phyloP scores from a whole-genome alignment of 2,113 vertebrate species.

The Trematocara nigrifrons region DNA sequence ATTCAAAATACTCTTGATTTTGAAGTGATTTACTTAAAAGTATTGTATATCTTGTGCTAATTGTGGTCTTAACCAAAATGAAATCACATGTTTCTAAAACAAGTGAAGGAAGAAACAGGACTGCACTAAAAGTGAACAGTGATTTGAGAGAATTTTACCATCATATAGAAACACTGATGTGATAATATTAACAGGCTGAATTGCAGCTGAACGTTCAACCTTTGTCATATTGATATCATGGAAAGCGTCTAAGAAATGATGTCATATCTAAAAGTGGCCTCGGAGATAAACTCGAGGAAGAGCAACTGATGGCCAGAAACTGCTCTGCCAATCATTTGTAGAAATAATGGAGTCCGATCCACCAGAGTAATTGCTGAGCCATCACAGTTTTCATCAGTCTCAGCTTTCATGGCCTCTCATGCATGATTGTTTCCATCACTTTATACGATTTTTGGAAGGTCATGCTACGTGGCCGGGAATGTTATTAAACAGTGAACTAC shows the following conservation, averaged over 20 bases:
- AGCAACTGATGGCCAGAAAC: background rate
- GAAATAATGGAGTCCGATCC: background rate
- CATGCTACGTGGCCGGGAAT: background rate
- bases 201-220: background rate
- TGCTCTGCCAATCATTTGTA: background rate
- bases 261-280: background rate
- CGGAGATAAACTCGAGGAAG: background rate
- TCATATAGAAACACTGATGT: background rate
- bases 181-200: background rate
- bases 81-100: background rate
- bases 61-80: background rate
- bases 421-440: background rate
- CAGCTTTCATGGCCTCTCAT: background rate
- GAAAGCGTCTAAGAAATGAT: background rate
- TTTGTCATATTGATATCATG: background rate
- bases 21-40: background rate
- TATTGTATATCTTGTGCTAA: background rate
- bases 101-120: background rate
- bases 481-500: background rate
- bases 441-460: background rate
- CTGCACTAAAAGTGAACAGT: background rate
- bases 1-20: background rate
- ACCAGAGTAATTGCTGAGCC: background rate
- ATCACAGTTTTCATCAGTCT: constrained; percentile 1
- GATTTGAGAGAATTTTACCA: background rate